Conservation (phyloP, 2,888 invertebrate species). For the Apotomis turbidana region DNA sequence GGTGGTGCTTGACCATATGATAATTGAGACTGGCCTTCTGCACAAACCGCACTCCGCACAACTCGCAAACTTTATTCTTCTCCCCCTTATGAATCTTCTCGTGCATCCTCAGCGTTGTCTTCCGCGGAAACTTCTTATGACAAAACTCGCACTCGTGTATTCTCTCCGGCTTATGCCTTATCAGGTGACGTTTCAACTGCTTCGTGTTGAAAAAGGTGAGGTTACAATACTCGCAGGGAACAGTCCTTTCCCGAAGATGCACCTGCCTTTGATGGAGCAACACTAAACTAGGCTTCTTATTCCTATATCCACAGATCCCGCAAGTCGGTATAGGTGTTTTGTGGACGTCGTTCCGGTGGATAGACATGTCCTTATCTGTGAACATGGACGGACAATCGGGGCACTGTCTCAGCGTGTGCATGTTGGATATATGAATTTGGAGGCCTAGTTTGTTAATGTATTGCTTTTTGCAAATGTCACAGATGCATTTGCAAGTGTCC, state of each 20-base stretch:
- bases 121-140: slow-evolving; percentile 36
- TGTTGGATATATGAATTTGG: slow-evolving; percentile 17
- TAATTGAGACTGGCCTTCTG: slow-evolving; percentile 45
- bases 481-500: not conserved
- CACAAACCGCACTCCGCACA: slow-evolving; percentile 40
- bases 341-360: slow-evolving; percentile 42
- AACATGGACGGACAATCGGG: slow-evolving; percentile 36
- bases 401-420: slow-evolving; percentile 28
- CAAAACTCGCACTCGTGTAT: slow-evolving; percentile 38
- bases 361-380: not conserved
- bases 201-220: slow-evolving; percentile 8
- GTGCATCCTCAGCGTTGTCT: slow-evolving; percentile 25
- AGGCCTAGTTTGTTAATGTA: slow-evolving; percentile 1
- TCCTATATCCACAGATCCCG: slow-evolving; percentile 46
- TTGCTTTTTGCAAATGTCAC: slow-evolving; percentile 12
- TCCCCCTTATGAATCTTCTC: slow-evolving; percentile 42
- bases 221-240: slow-evolving; percentile 23
- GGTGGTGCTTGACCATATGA: slow-evolving; percentile 43
- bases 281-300: not conserved
- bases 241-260: slow-evolving; percentile 37
- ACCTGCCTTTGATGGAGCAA: slow-evolving; percentile 40
- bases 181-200: slow-evolving; percentile 18
- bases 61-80: slow-evolving; percentile 38
- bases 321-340: slow-evolving; percentile 44
- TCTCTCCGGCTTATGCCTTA: slow-evolving; percentile 27